These are phyloP conservation scores for Myopa tessellatipennis DNA, from an alignment of 2,888 invertebrate species.

Conservation along the genomic window DNA sequence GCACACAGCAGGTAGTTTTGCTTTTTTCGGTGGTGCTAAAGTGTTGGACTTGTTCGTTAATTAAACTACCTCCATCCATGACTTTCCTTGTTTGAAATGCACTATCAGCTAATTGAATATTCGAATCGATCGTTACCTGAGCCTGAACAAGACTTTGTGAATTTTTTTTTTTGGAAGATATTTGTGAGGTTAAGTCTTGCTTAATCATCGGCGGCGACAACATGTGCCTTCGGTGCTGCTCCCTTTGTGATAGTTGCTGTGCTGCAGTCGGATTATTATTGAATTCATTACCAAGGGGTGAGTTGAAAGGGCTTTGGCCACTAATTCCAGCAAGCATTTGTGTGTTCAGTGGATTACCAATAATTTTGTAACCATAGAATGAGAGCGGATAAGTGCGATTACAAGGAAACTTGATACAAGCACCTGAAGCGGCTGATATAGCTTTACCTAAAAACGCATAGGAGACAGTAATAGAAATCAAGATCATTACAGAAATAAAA, in stretches of 20 bases:
- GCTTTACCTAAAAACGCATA: constrained; percentile 79
- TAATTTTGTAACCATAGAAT: constrained; percentile 76
- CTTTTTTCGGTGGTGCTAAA: constrained; percentile 32
- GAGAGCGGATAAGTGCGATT: constrained; percentile 84
- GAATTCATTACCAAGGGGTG: constrained; percentile 68
- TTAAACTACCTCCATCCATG: constrained; percentile 10
- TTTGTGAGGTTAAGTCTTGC: constrained; percentile 69
- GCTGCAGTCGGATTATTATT: constrained; percentile 60
- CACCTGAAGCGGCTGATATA: constrained; percentile 89
- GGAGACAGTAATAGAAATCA: background rate
- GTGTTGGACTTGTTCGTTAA: constrained; percentile 28
- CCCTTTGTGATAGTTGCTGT: constrained; percentile 50
- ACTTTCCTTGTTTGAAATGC: constrained; percentile 69
- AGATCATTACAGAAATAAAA: background rate
- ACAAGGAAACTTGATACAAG: constrained; percentile 86
- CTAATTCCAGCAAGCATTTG: constrained; percentile 66
- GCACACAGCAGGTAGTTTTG: constrained; percentile 48
- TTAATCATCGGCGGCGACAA: constrained; percentile 72
- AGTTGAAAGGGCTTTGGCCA: constrained; percentile 66
- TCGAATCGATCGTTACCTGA: too few relatives aligned
- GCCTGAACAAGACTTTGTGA: background rate
- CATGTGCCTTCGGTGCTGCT: constrained; percentile 66
- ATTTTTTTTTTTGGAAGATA: constrained; percentile 58
- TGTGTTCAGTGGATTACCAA: constrained; percentile 68
- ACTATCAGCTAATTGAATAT: constrained; percentile 39